Evolutionary conservation across 2,888 invertebrate genomes (phyloP), one percentile per base, ranked within the genome.

Genomic region (Tanytarsus gracilentus): DNA sequence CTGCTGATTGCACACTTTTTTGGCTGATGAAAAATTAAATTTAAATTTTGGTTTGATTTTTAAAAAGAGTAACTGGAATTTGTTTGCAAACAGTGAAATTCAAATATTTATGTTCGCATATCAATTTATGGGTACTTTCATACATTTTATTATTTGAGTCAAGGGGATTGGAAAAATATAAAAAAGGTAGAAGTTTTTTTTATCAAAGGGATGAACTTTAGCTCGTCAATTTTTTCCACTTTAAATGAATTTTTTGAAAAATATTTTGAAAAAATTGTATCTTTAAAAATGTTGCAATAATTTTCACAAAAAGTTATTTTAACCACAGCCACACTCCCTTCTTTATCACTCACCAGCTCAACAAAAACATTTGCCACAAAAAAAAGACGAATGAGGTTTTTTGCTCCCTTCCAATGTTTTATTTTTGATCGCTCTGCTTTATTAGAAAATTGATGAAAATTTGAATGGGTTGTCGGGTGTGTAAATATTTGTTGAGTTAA

Each of bases 381-480:
- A 53, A 36, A 33, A 53, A 53, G 36, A 39, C 33, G 14, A 29
- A 29, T 51, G 18, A 23, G 27, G 11, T 18, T 25, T 25, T 8
- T 49, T 49, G 49, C n/a, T n/a, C n/a, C n/a, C n/a, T n/a, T n/a
- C n/a, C n/a, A n/a, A n/a, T n/a, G n/a, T n/a, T n/a, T n/a, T n/a
- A n/a, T n/a, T 29, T 53, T 56, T 44, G 56, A 56, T 56, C 27
- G 40, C 14, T 55, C 8, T 11, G 4, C 18, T 25, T 16, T 11
- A 53, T 53, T 39, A 39, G 26, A 40, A 30, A 56, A 56, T 56
- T 56, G 56, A 56, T 56, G 44, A 56, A 56, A 25, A 26, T 18
- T 40, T 56, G 25, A 56, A 40, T 40, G 11, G n/a, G n/a, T n/a
- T n/a, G n/a, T 36, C 25, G 5, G 23, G 11, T 51, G 7, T 29